Evolutionary conservation across 1,140 invertebrate genomes (phyloP).

Genomic region (Lepidurus packardi): DNA sequence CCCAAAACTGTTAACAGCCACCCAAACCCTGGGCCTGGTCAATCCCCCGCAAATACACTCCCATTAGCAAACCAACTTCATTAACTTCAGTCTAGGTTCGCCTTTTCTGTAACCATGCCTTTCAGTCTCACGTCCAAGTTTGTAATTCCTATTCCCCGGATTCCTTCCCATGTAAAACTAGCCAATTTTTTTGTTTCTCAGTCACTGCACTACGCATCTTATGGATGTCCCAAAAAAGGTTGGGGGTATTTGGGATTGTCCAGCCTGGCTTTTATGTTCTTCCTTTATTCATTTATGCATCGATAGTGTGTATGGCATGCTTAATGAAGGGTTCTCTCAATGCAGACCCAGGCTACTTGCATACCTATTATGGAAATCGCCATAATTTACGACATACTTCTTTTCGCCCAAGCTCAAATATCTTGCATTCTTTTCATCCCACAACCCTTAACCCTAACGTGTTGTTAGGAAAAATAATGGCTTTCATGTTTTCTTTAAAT

Average conservation of each 20-base stretch:
- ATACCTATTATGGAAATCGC: slow-evolving; percentile 22
- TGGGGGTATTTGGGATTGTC: slow-evolving; percentile 13
- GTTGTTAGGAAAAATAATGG: slow-evolving; percentile 13
- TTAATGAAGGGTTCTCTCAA: slow-evolving; percentile 22
- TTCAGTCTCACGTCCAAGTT: neutral
- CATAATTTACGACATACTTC: slow-evolving; percentile 10
- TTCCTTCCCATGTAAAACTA: neutral
- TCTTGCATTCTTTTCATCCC: slow-evolving; percentile 21
- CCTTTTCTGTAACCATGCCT: neutral
- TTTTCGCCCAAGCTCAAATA: slow-evolving; percentile 13
- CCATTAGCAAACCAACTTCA: slow-evolving; percentile 6
- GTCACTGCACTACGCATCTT: neutral
- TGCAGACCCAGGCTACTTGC: slow-evolving; percentile 16
- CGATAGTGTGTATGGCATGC: slow-evolving; percentile 18
- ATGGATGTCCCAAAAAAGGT: neutral
- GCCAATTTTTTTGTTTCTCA: no score
- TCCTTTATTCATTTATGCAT: slow-evolving; percentile 22
- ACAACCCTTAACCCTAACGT: neutral
- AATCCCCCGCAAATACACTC: neutral
- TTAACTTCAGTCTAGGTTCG: neutral
- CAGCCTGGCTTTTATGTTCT: neutral
- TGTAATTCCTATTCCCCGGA: neutral
- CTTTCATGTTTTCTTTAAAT: neutral
- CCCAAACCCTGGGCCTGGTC: neutral
- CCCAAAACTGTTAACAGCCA: neutral